Base-by-base conservation (phyloP, 2,888 invertebrate species). In the Brassicogethes aeneus region DNA sequence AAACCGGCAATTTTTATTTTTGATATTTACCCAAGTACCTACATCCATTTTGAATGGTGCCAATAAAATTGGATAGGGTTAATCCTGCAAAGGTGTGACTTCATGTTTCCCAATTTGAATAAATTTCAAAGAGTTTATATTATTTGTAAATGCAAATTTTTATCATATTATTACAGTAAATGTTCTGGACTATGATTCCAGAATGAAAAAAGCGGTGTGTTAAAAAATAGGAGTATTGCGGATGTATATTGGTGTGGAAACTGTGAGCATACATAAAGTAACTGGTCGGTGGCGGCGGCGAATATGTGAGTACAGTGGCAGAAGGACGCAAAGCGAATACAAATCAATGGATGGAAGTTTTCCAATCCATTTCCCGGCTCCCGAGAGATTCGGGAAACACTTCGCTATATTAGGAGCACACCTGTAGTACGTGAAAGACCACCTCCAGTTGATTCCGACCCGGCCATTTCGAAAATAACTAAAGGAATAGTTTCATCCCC, bases 261-360 rank as follows among this genome's bases (percentile, higher is more conserved):
- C 16, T 29, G 38, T 16, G 39, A 48, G 50, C 41, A 43, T 52
- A 52, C 51, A 52, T 51, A 54, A 53, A 54, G 56, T 55, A 54
- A 53, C 51, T 50, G 47, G 54, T 55, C 57, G 57, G 53, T 57
- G n/a, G n/a, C n/a, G n/a, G n/a, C n/a, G n/a, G n/a, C n/a, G 59
- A 61, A 62, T 62, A 63, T 62, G 57, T 57, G 57, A 56, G 55
- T 53, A 56, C 56, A 55, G 56, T 47, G 51, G 54, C 47, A 48
- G 50, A 47, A 48, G 46, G 60, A 56, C 59, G 59, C 59, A 53
- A 46, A 52, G 52, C 61, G 65, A 62, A 64, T 64, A 67, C 67
- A 67, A 67, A 67, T 67, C 67, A 66, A 67, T 67, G 67, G 64
- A 65, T 65, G 60, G 64, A 65, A 66, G 62, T 67, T 67, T 67